Conservation (phyloP, 2,113 vertebrate species). For the Castor canadensis region DNA sequence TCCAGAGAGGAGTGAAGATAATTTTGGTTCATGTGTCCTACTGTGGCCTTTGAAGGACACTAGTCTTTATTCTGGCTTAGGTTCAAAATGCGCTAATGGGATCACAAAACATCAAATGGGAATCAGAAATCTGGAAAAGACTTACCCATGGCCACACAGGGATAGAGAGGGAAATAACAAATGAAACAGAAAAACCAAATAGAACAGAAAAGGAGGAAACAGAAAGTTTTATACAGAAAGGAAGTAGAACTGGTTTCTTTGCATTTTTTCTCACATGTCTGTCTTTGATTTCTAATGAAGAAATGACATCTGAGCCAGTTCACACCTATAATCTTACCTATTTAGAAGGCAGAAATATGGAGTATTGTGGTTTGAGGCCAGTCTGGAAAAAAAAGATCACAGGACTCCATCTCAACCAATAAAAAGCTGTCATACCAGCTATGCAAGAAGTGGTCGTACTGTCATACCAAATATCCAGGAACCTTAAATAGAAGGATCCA, state of each 20-base stretch:
- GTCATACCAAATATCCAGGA: too few relatives aligned
- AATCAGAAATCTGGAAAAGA: background rate
- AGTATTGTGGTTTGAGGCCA: too few relatives aligned
- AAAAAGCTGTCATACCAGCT: too few relatives aligned
- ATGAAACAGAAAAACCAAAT: background rate
- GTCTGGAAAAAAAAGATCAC: too few relatives aligned
- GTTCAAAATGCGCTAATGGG: background rate
- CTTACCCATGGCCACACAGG: too few relatives aligned
- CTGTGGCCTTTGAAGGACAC: background rate
- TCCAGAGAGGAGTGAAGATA: background rate
- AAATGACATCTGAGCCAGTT: too few relatives aligned
- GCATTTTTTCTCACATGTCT: background rate
- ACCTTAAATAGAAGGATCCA: too few relatives aligned
- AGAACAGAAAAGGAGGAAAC: background rate
- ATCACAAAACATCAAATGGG: background rate
- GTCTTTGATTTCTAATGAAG: background rate
- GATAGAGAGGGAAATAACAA: background rate
- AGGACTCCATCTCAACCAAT: too few relatives aligned
- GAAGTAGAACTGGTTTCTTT: background rate
- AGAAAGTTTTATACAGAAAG: background rate
- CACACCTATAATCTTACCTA: too few relatives aligned
- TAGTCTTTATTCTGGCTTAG: background rate
- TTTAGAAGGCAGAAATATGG: too few relatives aligned
- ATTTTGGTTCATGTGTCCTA: background rate
- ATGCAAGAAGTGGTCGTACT: too few relatives aligned